Conservation (phyloP, 2,797 vertebrate genomes). For the Xenentodon cancila region DNA sequence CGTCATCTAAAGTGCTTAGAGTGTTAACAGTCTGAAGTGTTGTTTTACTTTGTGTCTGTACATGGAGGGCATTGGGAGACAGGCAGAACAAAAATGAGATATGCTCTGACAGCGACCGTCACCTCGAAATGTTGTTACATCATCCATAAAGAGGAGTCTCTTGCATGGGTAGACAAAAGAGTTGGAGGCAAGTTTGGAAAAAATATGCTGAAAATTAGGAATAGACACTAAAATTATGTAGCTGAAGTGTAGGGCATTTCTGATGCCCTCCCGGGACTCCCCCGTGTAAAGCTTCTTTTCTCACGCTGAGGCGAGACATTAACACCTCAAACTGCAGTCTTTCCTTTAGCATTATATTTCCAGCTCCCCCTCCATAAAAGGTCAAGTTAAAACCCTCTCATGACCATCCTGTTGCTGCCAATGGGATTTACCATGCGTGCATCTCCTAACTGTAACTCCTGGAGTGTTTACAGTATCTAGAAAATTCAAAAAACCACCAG, state of each 20-base stretch:
- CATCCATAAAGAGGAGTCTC: conserved; percentile 32
- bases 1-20: conserved; percentile 13
- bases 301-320: conserved; percentile 46
- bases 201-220: conserved; percentile 32
- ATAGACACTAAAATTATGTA: conserved; percentile 21
- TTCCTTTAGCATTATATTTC: not conserved
- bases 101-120: conserved; percentile 19
- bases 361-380: too few relatives aligned
- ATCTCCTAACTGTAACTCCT: too few relatives aligned
- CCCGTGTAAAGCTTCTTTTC: conserved; percentile 14
- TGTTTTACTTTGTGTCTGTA: conserved; percentile 16
- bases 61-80: not conserved
- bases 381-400: too few relatives aligned
- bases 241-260: conserved; percentile 20
- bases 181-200: conserved; percentile 16
- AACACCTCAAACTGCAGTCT: conserved; percentile 35
- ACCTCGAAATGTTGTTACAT: conserved; percentile 35
- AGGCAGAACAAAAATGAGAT: conserved; percentile 1
- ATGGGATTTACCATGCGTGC: too few relatives aligned
- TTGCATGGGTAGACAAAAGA: conserved; percentile 20
- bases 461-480: too few relatives aligned
- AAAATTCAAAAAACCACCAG: too few relatives aligned
- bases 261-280: conserved; percentile 45
- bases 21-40: conserved; percentile 9
- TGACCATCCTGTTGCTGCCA: too few relatives aligned